Evolutionary conservation across 2,113 vertebrate genomes (phyloP).

Genomic region (Athene noctua): DNA sequence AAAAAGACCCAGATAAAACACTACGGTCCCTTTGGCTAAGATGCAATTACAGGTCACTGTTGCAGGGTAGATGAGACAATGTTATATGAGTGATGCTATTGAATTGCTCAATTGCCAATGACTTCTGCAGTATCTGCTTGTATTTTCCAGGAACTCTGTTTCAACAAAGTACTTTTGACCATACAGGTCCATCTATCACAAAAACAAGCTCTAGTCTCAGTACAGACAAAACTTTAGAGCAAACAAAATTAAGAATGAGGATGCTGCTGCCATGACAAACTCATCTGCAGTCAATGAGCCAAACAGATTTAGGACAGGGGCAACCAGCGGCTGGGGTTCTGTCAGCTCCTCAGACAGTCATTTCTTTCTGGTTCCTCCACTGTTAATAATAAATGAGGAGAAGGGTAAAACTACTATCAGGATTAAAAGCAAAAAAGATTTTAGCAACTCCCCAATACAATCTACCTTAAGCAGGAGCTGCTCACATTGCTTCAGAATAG

Average conservation of each 20-base stretch:
- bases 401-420: neutral
- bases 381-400: neutral
- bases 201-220: neutral
- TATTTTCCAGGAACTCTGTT: neutral
- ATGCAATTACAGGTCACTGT: neutral
- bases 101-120: neutral
- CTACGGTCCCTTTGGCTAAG: neutral
- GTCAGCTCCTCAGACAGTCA: neutral
- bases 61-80: neutral
- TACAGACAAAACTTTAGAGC: neutral
- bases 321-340: neutral
- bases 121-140: neutral
- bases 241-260: neutral
- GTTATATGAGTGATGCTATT: neutral
- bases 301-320: neutral
- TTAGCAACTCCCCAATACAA: neutral
- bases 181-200: neutral
- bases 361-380: neutral
- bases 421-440: neutral
- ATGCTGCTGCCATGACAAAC: neutral
- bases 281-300: neutral
- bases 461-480: neutral
- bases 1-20: neutral
- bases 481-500: neutral
- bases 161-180: neutral